Conservation (phyloP, 2,113 vertebrate genomes). For the Plecturocebus donacophilus region DNA sequence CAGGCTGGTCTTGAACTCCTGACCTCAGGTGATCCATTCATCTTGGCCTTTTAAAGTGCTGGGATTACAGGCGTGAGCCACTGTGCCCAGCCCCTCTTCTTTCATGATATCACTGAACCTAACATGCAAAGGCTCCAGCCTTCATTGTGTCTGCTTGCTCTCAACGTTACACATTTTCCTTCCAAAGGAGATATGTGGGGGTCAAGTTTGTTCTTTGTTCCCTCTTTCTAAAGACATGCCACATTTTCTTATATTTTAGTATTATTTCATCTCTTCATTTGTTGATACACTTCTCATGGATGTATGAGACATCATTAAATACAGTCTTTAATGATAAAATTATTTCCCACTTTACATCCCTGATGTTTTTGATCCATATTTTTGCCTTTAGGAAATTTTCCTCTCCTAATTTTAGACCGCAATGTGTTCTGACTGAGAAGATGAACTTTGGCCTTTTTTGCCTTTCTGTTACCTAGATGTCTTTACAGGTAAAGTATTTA, state of each 20-base stretch:
- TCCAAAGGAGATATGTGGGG: neutral
- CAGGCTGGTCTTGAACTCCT: no score
- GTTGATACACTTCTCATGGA: neutral
- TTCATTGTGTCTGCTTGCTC: neutral
- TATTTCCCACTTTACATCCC: neutral
- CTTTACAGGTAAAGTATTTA: neutral
- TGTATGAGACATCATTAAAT: neutral
- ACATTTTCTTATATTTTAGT: neutral
- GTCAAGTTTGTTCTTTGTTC: neutral
- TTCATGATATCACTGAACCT: neutral
- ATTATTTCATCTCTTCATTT: constrained; percentile 13
- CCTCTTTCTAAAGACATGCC: neutral
- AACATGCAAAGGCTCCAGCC: neutral
- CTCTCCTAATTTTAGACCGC: neutral
- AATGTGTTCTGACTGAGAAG: neutral
- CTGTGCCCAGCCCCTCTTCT: neutral
- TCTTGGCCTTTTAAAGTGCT: no score
- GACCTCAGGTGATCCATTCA: no score
- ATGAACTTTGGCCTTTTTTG: neutral
- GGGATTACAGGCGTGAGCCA: no score
- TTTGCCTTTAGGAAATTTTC: constrained; percentile 44
- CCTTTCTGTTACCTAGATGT: neutral
- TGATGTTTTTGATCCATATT: neutral
- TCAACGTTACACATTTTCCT: rapidly evolving
- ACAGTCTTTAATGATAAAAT: neutral